These are phyloP conservation scores for Manis javanica DNA, from an alignment of 2,797 vertebrate genomes.

Conservation along the genomic window DNA sequence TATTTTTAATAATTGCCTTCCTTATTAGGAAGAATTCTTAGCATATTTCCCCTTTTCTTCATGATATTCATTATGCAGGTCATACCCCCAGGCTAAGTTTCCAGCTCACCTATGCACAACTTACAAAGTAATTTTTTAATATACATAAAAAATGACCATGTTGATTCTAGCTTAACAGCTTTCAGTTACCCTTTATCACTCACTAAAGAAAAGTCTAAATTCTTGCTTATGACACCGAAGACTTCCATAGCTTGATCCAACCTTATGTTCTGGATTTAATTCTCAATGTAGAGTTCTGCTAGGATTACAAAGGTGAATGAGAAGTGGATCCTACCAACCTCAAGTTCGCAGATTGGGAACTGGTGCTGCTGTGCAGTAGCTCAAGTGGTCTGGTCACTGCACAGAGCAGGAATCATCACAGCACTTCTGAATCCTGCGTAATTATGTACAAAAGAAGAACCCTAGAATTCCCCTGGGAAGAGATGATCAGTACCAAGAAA, in stretches of 20 bases:
- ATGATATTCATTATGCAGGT: background rate
- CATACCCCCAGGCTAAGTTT: background rate
- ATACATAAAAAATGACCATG: background rate
- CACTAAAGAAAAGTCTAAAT: background rate
- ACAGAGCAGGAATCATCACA: background rate
- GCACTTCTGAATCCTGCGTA: background rate
- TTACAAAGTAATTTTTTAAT: slow-evolving; percentile 19
- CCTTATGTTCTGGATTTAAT: background rate
- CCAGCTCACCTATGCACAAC: background rate
- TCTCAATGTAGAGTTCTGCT: background rate
- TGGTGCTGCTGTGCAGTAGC: background rate
- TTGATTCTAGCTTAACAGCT: background rate
- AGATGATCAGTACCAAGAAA: background rate
- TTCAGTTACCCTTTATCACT: background rate
- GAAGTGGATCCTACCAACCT: background rate
- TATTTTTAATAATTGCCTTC: slow-evolving; percentile 9
- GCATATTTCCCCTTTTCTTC: background rate
- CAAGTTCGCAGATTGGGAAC: background rate
- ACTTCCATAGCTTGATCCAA: background rate
- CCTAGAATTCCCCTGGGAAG: background rate
- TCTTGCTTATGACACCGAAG: background rate
- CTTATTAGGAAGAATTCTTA: background rate
- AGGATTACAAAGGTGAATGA: background rate
- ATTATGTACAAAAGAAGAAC: slow-evolving; percentile 2
- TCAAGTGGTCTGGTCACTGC: background rate